Conservation (phyloP, 2,113 vertebrate species). For the Carlito syrichta region DNA sequence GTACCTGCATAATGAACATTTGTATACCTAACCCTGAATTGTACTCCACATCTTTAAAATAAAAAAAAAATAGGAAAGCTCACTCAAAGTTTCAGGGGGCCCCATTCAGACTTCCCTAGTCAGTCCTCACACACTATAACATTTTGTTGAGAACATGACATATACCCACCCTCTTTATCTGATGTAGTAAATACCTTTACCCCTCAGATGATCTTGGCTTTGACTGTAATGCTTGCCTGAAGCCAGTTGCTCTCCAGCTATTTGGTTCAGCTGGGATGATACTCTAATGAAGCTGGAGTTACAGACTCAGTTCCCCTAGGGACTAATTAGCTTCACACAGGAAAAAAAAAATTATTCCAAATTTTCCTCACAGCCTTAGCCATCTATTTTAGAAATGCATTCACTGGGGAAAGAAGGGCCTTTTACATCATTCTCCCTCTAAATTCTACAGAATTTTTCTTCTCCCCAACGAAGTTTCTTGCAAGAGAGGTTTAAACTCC, state of each 20-base stretch:
- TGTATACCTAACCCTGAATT: too few relatives aligned
- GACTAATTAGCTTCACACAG: slow-evolving; percentile 62
- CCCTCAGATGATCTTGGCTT: slow-evolving; percentile 7
- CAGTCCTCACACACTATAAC: not conserved
- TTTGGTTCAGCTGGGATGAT: slow-evolving; percentile 23
- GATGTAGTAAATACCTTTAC: slow-evolving; percentile 32
- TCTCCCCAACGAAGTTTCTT: slow-evolving; percentile 8
- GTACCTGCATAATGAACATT: too few relatives aligned
- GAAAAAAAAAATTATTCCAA: slow-evolving; percentile 38
- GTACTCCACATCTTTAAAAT: too few relatives aligned
- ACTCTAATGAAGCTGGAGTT: slow-evolving; percentile 41
- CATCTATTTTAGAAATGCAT: slow-evolving; percentile 34
- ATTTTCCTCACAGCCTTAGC: slow-evolving; percentile 32
- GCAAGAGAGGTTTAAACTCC: not conserved
- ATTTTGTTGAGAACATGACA: not conserved
- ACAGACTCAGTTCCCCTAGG: slow-evolving; percentile 30
- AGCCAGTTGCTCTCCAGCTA: slow-evolving; percentile 33
- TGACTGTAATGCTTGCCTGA: not conserved
- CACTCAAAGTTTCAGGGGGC: slow-evolving; percentile 6
- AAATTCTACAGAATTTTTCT: not conserved
- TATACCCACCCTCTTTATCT: not conserved
- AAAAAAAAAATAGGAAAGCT: not conserved
- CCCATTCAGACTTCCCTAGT: not conserved
- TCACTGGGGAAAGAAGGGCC: not conserved
- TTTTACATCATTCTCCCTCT: not conserved